A percentile compares a stretch with the other conserved stretches of the same genome.
Evolutionary conservation across 2,888 invertebrate genomes (phyloP).

Genomic region (Drosophila antonietae): DNA sequence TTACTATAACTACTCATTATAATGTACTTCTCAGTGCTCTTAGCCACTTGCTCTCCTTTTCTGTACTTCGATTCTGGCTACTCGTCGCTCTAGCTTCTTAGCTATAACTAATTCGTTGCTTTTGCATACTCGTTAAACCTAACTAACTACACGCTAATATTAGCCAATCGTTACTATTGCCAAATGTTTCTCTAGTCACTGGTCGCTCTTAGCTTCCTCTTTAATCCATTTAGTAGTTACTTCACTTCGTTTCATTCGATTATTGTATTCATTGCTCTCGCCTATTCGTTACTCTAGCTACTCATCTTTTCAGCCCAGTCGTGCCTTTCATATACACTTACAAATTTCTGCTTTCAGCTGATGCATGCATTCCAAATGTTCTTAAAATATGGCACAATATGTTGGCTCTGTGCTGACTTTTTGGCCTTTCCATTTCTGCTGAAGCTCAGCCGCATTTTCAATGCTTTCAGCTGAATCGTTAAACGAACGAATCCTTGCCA

Average conservation of each 20-base stretch:
- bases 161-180: background rate
- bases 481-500: background rate
- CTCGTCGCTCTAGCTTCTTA: background rate
- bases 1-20: background rate
- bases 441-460: background rate
- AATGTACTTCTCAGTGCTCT: background rate
- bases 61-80: background rate
- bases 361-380: background rate
- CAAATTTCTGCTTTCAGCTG: background rate
- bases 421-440: too few species aligned
- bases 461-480: conserved; percentile 7
- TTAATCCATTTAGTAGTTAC: background rate
- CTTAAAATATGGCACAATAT: background rate
- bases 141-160: too few species aligned
- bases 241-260: background rate
- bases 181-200: background rate
- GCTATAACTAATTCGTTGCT: background rate
- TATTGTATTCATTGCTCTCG: background rate
- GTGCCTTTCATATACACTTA: background rate
- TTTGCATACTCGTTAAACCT: background rate
- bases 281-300: background rate
- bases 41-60: background rate
- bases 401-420: background rate
- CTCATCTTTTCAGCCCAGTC: background rate
- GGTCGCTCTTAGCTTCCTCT: background rate